Evolutionary conservation across 1,140 invertebrate genomes (phyloP), one percentile per base, ranked within the genome.

Genomic region (Heliconius hermathena): DNA sequence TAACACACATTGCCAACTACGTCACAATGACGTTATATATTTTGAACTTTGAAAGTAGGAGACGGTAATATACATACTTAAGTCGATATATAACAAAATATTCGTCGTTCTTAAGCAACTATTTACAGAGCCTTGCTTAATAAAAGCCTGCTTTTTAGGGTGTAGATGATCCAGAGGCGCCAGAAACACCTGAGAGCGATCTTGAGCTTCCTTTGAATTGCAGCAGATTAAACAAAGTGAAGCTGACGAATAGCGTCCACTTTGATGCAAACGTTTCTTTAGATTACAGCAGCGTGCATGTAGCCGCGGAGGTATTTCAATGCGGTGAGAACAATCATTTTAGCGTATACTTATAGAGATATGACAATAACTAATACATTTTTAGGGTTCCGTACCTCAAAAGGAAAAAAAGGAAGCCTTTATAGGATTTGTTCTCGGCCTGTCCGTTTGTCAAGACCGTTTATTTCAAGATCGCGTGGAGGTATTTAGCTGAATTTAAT

Each of bases 241-340:
- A 84, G 22, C 74, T 93, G 29, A 79, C 81, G 11, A 82, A 81
- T 29, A 92, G 87, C 72, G 77, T 81, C 46, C 93, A 93, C 79
- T 94, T 93, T 74, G 87, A 90, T 41, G 88, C 87, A 1, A 70
- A 88, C 29, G 84, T 94, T 8, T 89, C 89, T 22, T 78, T 93
- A 60, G 88, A 93, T 1, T 81, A 83, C 1, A 86, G 83, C 71
- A 94, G 93, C 60, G 93, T 91, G 0, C 85, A 93, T 9, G 90
- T 93, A 8, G 83, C 90, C 8, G 79, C 85, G 4, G 93, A 93
- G 81, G 91, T 94, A 0, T 94, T 91, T 79, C 87, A 88, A 66
- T 94, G 92, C 73, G 88, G 92, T 94, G 87, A 87, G 75, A 80
- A 82, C 20, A 73, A 70, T 71, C 66, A 22, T 36, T 29, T 77